A percentile compares a stretch with the other conserved stretches of the same genome.
Evolutionary conservation across 1,140 invertebrate genomes (phyloP).

Genomic region (Bombus sylvicola): DNA sequence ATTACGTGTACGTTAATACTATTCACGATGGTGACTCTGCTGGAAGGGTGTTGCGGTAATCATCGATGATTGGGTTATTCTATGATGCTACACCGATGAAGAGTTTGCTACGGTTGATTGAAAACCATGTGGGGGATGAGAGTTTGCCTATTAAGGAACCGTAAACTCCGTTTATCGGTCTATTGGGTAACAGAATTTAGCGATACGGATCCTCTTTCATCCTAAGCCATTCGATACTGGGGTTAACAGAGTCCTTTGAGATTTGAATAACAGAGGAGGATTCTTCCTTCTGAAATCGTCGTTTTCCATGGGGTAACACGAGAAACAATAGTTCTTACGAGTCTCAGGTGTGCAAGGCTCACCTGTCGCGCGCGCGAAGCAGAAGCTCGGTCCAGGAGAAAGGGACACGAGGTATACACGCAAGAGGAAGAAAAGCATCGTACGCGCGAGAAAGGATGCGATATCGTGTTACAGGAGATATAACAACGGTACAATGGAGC

Average conservation of each 20-base stretch:
- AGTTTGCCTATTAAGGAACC: neutral
- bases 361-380: slow-evolving; percentile 34
- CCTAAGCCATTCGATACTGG: neutral
- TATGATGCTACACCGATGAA: neutral
- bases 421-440: slow-evolving; percentile 60
- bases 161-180: neutral
- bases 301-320: neutral
- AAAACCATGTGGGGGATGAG: neutral
- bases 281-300: neutral
- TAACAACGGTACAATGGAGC: slow-evolving; percentile 75
- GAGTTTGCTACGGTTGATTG: neutral
- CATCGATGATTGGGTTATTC: slow-evolving; percentile 9
- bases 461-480: slow-evolving; percentile 75
- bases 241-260: neutral
- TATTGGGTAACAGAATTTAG: neutral
- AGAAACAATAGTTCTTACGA: slow-evolving; percentile 21
- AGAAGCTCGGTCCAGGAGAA: slow-evolving; percentile 10
- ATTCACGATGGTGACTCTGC: slow-evolving; percentile 5
- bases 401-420: neutral
- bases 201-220: neutral
- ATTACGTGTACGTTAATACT: neutral
- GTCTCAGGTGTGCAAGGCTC: slow-evolving; percentile 39
- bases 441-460: slow-evolving; percentile 68
- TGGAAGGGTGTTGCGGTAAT: slow-evolving; percentile 16
- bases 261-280: neutral